phyloP scores from a whole-genome alignment of 2,113 vertebrate genomes.

The Otis tarda region DNA sequence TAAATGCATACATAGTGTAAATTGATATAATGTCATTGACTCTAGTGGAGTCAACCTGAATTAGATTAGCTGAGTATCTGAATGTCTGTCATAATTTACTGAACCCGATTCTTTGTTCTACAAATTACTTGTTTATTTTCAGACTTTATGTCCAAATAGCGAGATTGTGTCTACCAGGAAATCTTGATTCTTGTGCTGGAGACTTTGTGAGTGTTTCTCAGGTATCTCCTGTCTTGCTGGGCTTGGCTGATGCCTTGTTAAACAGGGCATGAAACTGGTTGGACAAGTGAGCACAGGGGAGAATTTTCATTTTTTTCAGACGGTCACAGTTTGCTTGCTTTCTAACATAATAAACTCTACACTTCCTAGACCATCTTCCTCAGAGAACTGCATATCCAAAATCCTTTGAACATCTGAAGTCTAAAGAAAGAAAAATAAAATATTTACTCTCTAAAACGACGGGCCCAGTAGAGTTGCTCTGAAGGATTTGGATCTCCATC shows the following conservation, averaged over 20 bases:
- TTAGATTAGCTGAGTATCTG: background rate
- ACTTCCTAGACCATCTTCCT: background rate
- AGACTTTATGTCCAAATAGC: slow-evolving; percentile 3
- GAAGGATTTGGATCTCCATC: background rate
- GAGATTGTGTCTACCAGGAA: slow-evolving; percentile 5
- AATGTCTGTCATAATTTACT: background rate
- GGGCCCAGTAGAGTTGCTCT: background rate
- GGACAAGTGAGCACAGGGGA: background rate
- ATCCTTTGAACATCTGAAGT: background rate
- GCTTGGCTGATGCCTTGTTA: background rate
- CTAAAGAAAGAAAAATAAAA: slow-evolving; percentile 17
- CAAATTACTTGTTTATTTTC: slow-evolving; percentile 8
- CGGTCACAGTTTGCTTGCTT: background rate
- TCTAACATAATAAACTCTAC: background rate
- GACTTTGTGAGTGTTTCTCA: background rate
- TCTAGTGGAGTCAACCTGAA: background rate
- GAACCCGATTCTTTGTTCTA: background rate
- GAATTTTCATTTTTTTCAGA: slow-evolving; percentile 1
- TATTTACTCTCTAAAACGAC: slow-evolving; percentile 17
- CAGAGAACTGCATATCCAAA: background rate
- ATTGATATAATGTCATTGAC: background rate
- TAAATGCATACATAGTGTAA: background rate
- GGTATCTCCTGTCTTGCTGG: background rate
- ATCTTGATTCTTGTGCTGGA: background rate
- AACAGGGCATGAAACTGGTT: slow-evolving; percentile 13